These are phyloP conservation scores for Agrotis exclamationis DNA, from an alignment of 2,888 invertebrate genomes.

Conservation along the genomic window DNA sequence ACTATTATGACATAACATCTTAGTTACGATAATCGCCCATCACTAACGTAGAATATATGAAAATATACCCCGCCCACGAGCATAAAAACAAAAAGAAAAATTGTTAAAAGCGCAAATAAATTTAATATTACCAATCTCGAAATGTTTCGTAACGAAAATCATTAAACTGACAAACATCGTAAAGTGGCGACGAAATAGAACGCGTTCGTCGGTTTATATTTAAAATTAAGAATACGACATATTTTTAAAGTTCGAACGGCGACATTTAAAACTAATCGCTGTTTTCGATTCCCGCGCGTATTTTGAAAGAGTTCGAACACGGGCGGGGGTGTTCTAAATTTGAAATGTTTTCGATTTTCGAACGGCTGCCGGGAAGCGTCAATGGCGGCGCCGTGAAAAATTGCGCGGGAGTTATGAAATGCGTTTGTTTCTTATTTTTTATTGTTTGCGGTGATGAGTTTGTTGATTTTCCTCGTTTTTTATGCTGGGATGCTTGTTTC, in stretches of 20 bases:
- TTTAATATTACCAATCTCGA: conserved; percentile 80
- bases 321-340: conserved; percentile 83
- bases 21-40: conserved; percentile 63
- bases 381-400: conserved; percentile 81
- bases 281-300: conserved; percentile 89
- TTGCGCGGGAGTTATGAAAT: conserved; percentile 78
- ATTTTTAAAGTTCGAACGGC: conserved; percentile 90
- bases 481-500: conserved; percentile 39
- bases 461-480: conserved; percentile 62
- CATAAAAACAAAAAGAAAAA: conserved; percentile 68
- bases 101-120: conserved; percentile 78
- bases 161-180: conserved; percentile 88
- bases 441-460: conserved; percentile 67
- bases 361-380: conserved; percentile 85
- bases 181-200: conserved; percentile 88
- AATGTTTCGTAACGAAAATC: conserved; percentile 83
- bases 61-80: conserved; percentile 59
- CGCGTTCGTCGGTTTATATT: conserved; percentile 88
- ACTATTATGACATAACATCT: conserved; percentile 61
- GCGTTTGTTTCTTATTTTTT: conserved; percentile 72
- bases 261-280: conserved; percentile 90
- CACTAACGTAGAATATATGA: conserved; percentile 57
- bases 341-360: conserved; percentile 89
- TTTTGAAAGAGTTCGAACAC: conserved; percentile 87
- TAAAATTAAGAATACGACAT: conserved; percentile 89